Percentiles rank a stretch among this genome's conserved stretches.
phyloP scores from a whole-genome alignment of 2,797 vertebrate genomes.

The Pogoniulus pusillus region DNA sequence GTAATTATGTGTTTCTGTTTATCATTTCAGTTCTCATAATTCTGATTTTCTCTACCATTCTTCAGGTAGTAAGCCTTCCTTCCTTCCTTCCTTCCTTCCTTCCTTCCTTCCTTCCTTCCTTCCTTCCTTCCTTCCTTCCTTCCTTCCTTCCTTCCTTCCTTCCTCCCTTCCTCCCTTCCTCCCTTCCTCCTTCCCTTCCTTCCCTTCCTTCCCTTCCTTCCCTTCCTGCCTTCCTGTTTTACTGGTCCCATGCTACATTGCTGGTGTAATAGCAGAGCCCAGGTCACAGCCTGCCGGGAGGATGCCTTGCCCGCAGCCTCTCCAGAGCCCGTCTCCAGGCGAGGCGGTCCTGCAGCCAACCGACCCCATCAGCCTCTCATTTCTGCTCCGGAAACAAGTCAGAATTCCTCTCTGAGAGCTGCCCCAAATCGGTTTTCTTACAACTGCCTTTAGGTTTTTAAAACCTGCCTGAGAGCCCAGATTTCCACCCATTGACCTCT shows the following conservation, averaged over 20 bases:
- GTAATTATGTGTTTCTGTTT: constrained; percentile 76
- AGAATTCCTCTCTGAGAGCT: background rate
- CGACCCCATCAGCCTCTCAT: background rate
- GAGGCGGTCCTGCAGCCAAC: no score
- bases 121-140: no score
- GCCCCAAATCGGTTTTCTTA: background rate
- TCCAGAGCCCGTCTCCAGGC: background rate
- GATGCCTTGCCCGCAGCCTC: background rate
- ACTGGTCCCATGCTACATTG: fast-evolving
- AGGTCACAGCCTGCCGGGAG: background rate
- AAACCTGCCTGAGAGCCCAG: background rate
- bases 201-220: no score
- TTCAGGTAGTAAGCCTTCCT: constrained; percentile 27
- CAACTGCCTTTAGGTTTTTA: background rate
- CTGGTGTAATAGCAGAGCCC: background rate
- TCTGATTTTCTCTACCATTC: constrained; percentile 31
- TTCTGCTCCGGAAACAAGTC: background rate
- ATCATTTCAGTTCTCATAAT: constrained; percentile 60
- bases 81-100: background rate
- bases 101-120: no score
- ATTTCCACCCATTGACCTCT: background rate
- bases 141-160: background rate
- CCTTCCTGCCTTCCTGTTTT: background rate
- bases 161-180: no score
- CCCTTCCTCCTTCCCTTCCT: no score